phyloP scores from a whole-genome alignment of 1,140 invertebrate species.

The Zaprionus ornatus region DNA sequence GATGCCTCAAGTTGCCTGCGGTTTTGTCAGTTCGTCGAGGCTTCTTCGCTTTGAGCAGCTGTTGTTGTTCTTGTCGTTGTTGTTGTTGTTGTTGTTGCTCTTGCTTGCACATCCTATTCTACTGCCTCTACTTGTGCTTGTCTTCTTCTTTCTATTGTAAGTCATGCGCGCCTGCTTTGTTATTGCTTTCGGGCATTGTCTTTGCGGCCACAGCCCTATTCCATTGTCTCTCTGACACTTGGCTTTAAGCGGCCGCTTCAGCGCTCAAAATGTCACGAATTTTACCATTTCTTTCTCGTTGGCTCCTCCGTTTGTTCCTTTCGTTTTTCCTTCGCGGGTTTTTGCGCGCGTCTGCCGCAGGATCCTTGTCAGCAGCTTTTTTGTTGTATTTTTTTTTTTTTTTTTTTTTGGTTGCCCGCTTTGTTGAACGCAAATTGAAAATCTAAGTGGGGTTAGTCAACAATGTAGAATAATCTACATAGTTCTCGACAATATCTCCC shows the following conservation, averaged over 20 bases:
- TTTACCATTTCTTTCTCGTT: slow-evolving; percentile 49
- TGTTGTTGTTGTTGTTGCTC: slow-evolving; percentile 8
- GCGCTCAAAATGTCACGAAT: slow-evolving; percentile 68
- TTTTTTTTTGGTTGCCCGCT: slow-evolving; percentile 12
- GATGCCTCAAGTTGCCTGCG: slow-evolving; percentile 61
- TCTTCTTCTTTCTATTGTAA: slow-evolving; percentile 10
- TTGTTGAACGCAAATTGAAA: slow-evolving; percentile 45
- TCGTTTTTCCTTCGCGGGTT: slow-evolving; percentile 10
- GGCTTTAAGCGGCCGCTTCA: slow-evolving; percentile 72
- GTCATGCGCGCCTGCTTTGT: slow-evolving; percentile 35
- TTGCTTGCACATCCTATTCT: not conserved
- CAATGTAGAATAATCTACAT: slow-evolving; percentile 21
- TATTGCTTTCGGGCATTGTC: slow-evolving; percentile 35
- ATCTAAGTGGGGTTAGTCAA: slow-evolving; percentile 23
- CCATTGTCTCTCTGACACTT: slow-evolving; percentile 75
- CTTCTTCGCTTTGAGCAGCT: slow-evolving; percentile 1
- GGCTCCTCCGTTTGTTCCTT: slow-evolving; percentile 10
- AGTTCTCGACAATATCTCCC: not conserved
- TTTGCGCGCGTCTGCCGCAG: slow-evolving; percentile 45
- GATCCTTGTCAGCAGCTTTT: slow-evolving; percentile 63
- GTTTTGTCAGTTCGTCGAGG: slow-evolving; percentile 58
- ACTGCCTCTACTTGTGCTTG: not conserved
- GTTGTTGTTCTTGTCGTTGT: slow-evolving; percentile 44
- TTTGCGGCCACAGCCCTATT: slow-evolving; percentile 45
- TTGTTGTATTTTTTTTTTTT: not conserved